A percentile compares a stretch with the other conserved stretches of the same genome.
phyloP scores from a whole-genome alignment of 2,888 invertebrate genomes.

The Tachina grossa region DNA sequence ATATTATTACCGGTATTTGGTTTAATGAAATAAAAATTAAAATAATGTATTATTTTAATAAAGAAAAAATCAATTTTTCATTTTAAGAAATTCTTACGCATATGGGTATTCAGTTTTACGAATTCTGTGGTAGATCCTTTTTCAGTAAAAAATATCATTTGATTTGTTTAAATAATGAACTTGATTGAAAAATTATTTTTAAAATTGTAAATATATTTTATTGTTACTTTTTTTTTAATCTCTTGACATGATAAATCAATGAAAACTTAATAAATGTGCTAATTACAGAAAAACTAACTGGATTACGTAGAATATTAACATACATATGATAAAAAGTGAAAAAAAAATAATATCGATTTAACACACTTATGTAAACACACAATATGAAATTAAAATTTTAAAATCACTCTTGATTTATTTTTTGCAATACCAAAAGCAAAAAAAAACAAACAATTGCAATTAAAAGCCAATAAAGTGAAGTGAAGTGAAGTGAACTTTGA shows the following conservation, averaged over 20 bases:
- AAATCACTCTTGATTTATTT: slow-evolving; percentile 16
- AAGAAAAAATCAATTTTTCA: too few species aligned
- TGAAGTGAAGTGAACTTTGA: neutral
- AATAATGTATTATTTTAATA: too few species aligned
- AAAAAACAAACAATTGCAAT: neutral
- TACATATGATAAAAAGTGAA: neutral
- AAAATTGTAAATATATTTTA: neutral
- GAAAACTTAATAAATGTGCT: slow-evolving; percentile 12
- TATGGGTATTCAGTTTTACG: too few species aligned
- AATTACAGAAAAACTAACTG: slow-evolving; percentile 10
- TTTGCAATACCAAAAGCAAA: neutral
- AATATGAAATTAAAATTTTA: slow-evolving; percentile 10
- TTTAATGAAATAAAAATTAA: too few species aligned
- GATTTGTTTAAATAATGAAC: too few species aligned
- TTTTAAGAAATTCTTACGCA: too few species aligned
- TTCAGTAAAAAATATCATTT: too few species aligned
- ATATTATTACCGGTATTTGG: too few species aligned
- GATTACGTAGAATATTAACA: slow-evolving; percentile 1
- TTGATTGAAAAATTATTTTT: too few species aligned
- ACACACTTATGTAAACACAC: neutral
- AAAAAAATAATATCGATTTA: slow-evolving; percentile 14
- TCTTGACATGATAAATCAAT: neutral
- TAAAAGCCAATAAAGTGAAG: slow-evolving; percentile 4
- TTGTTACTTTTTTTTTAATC: neutral
- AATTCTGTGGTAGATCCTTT: too few species aligned